These are phyloP conservation scores for Synanthedon andrenaeformis DNA, from an alignment of 2,888 invertebrate genomes.

Conservation along the genomic window DNA sequence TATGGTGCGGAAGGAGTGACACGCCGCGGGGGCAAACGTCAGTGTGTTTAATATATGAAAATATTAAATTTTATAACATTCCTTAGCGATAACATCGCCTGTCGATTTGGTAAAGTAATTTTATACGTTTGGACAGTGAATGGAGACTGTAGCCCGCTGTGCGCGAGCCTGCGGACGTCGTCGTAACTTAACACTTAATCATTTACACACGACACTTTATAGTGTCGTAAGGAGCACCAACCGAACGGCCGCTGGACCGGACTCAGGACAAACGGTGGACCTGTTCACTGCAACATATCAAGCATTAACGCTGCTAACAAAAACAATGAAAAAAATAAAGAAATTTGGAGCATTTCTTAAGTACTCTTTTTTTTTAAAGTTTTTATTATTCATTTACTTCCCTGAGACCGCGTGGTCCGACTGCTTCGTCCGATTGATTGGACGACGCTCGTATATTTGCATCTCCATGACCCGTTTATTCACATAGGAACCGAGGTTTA, in stretches of 20 bases:
- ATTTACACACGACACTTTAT: constrained; percentile 59
- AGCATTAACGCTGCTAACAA: too few species aligned
- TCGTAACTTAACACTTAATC: constrained; percentile 69
- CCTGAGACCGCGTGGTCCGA: too few species aligned
- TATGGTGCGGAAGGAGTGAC: constrained; percentile 32
- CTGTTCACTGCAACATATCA: too few species aligned
- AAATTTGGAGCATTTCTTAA: too few species aligned
- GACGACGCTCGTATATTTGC: too few species aligned
- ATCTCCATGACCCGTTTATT: too few species aligned
- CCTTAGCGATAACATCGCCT: constrained; percentile 59
- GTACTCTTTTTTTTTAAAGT: too few species aligned
- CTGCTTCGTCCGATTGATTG: too few species aligned
- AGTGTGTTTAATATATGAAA: constrained; percentile 49
- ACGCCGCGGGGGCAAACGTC: constrained; percentile 44
- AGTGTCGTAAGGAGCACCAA: constrained; percentile 23
- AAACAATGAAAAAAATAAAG: too few species aligned
- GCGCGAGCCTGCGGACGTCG: constrained; percentile 49
- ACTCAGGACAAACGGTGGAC: too few species aligned
- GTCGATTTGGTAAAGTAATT: constrained; percentile 67
- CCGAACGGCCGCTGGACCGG: neutral
- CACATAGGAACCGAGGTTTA: too few species aligned
- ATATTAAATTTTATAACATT: constrained; percentile 69
- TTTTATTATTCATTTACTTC: too few species aligned
- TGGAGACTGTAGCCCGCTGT: constrained; percentile 54
- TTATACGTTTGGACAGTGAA: constrained; percentile 49